phyloP scores from a whole-genome alignment of 2,113 vertebrate genomes.

The Halcyon senegalensis region DNA sequence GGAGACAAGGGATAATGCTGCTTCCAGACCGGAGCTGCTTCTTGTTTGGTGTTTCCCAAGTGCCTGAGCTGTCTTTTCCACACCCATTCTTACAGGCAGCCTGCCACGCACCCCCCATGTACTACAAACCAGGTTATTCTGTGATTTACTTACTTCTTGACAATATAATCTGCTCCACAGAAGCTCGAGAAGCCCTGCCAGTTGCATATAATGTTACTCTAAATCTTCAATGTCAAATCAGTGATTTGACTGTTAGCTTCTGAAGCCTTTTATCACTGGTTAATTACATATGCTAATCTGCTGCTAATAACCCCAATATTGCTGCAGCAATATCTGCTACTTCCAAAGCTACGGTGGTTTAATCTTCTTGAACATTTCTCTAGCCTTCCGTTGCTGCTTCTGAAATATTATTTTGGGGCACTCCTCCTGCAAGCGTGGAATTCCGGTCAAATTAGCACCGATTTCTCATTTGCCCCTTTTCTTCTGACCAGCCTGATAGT shows the following conservation, averaged over 20 bases:
- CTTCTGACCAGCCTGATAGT: not conserved
- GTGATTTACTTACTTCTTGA: not conserved
- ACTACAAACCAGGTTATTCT: not conserved
- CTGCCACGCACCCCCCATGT: not conserved
- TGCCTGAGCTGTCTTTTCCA: not conserved
- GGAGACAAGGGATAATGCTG: not conserved
- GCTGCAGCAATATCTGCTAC: not conserved
- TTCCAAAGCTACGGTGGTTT: not conserved
- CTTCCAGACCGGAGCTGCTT: not conserved
- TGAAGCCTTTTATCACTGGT: not conserved
- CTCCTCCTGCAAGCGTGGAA: not conserved
- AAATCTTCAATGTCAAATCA: not conserved
- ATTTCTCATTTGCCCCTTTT: not conserved
- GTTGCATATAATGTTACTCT: not conserved
- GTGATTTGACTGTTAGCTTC: not conserved
- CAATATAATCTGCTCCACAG: not conserved
- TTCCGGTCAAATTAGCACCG: not conserved
- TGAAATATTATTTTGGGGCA: not conserved
- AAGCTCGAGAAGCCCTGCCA: not conserved
- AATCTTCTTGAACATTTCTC: not conserved
- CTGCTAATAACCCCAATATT: not conserved
- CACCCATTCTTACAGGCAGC: fast-evolving
- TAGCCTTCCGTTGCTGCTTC: not conserved
- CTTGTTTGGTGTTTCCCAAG: not conserved
- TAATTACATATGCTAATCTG: not conserved